These are phyloP conservation scores for Cervus canadensis DNA, from an alignment of 2,113 vertebrate species.

Conservation along the genomic window DNA sequence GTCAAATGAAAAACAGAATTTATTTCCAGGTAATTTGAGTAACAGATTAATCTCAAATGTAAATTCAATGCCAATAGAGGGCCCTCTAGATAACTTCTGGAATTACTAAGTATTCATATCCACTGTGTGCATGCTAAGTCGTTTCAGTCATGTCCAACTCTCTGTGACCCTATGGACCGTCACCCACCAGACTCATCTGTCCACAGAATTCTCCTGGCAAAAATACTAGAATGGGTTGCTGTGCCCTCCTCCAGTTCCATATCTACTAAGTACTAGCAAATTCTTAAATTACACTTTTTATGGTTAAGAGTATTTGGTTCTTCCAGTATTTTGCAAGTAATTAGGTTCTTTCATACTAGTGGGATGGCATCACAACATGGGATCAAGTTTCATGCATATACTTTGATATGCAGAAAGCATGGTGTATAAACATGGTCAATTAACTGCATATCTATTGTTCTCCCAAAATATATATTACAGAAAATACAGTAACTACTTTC, in stretches of 20 bases:
- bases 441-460: constrained; percentile 63
- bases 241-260: not conserved
- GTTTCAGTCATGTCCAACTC: not conserved
- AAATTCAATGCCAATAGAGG: constrained; percentile 12
- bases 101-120: constrained; percentile 27
- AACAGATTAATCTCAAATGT: constrained; percentile 24
- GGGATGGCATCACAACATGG: not conserved
- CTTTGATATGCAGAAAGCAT: constrained; percentile 14
- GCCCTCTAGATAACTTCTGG: not conserved
- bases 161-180: not conserved
- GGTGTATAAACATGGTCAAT: constrained; percentile 46
- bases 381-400: constrained; percentile 1
- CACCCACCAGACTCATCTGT: not conserved
- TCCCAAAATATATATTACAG: constrained; percentile 67
- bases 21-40: constrained; percentile 14
- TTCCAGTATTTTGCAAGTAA: constrained; percentile 6
- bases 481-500: constrained; percentile 70
- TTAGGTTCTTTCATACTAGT: not conserved
- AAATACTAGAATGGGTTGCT: not conserved
- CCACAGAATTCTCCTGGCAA: not conserved
- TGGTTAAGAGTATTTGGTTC: not conserved
- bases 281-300: constrained; percentile 32
- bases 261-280: not conserved
- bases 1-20: constrained; percentile 1
- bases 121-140: not conserved